Conservation (phyloP, 2,888 invertebrate species). For the Nipponacmea schrenckii region DNA sequence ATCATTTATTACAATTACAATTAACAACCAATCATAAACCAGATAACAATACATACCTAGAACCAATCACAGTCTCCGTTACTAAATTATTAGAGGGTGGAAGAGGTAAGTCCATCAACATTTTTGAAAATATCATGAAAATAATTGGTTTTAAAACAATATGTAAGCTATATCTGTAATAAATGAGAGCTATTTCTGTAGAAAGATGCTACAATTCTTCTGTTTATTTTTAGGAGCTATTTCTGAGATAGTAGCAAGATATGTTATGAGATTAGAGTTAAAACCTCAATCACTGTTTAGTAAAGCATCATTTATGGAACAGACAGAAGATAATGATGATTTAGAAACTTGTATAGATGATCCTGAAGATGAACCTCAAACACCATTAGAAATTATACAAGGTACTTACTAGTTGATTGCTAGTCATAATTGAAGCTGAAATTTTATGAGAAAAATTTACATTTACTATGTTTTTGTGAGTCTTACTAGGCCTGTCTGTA, state of each 20-base stretch:
- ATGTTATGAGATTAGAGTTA: constrained; percentile 75
- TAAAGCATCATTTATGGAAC: constrained; percentile 18
- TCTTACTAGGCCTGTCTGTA: too few species aligned
- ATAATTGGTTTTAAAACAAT: too few species aligned
- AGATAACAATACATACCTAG: constrained; percentile 22
- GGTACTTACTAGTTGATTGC: constrained; percentile 21
- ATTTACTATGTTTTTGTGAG: too few species aligned
- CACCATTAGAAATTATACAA: constrained; percentile 29
- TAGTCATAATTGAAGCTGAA: neutral
- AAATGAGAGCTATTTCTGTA: too few species aligned
- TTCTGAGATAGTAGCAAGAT: constrained; percentile 87
- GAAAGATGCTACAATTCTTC: too few species aligned
- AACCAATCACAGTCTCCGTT: constrained; percentile 59
- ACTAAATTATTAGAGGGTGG: constrained; percentile 66
- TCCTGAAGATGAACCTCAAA: neutral
- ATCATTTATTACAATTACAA: constrained; percentile 49
- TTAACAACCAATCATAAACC: constrained; percentile 26
- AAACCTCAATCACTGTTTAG: constrained; percentile 47
- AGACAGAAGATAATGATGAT: constrained; percentile 1
- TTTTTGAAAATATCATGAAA: too few species aligned
- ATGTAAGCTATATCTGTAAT: too few species aligned
- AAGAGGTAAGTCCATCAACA: constrained; percentile 56
- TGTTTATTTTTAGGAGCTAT: constrained; percentile 80
- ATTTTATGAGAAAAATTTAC: too few species aligned
- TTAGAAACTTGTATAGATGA: constrained; percentile 10